phyloP scores from a whole-genome alignment of 2,888 invertebrate genomes.

The Andrena haemorrhoa region DNA sequence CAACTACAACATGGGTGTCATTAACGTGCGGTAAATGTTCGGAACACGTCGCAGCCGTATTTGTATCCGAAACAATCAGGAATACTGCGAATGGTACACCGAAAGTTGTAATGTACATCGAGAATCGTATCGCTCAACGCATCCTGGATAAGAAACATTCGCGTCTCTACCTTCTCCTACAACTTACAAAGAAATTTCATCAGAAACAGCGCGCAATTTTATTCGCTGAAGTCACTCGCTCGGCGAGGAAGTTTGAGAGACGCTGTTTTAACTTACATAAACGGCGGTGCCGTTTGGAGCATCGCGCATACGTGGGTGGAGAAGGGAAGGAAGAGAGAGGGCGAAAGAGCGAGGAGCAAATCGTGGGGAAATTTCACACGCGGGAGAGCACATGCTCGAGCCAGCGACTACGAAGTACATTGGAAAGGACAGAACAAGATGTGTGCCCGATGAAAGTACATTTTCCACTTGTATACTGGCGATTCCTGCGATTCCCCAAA shows the following conservation, averaged over 20 bases:
- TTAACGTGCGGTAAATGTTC: too few species aligned
- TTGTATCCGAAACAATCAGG: too few species aligned
- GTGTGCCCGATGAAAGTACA: conserved; percentile 65
- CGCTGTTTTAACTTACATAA: conserved; percentile 54
- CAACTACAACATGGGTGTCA: too few species aligned
- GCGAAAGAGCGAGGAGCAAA: conserved; percentile 61
- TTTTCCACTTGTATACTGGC: conserved; percentile 43
- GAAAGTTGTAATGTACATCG: too few species aligned
- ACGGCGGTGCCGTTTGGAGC: conserved; percentile 45
- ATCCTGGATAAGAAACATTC: too few species aligned
- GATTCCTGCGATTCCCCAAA: conserved; percentile 30
- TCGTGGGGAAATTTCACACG: conserved; percentile 67
- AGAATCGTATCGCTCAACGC: too few species aligned
- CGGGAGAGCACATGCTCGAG: conserved; percentile 61
- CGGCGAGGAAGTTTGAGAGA: conserved; percentile 46
- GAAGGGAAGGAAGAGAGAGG: conserved; percentile 52
- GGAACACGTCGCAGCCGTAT: too few species aligned
- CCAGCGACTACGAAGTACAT: conserved; percentile 73
- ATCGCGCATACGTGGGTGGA: conserved; percentile 35
- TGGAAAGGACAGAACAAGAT: conserved; percentile 79
- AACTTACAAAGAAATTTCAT: neutral
- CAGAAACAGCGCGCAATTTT: neutral
- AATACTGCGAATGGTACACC: too few species aligned
- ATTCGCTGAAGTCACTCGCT: neutral
- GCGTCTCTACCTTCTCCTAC: neutral